phyloP scores from a whole-genome alignment of 2,113 vertebrate genomes.

The Carassius auratus region DNA sequence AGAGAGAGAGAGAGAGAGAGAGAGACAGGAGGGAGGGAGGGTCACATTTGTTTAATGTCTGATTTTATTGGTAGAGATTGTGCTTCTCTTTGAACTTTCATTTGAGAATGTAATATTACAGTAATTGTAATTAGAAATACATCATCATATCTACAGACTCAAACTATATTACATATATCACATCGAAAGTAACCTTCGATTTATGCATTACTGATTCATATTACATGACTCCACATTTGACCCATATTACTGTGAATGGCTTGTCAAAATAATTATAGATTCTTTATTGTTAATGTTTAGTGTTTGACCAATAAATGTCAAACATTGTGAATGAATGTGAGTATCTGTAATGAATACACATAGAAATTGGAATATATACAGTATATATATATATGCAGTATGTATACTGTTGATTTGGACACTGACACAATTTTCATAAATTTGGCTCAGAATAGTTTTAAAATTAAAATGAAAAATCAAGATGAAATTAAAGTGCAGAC shows the following conservation, averaged over 20 bases:
- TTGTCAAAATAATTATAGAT: no score
- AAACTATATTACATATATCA: not conserved
- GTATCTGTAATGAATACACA: not conserved
- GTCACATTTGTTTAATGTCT: slow-evolving; percentile 49
- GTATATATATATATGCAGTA: no score
- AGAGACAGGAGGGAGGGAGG: no score
- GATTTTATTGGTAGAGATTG: slow-evolving; percentile 45
- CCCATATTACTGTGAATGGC: not conserved
- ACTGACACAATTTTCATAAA: no score
- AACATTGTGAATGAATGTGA: not conserved
- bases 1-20: not conserved
- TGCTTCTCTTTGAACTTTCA: slow-evolving; percentile 29
- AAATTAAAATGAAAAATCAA: no score
- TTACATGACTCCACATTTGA: not conserved
- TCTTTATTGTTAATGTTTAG: no score
- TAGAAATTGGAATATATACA: not conserved
- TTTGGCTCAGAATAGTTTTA: no score
- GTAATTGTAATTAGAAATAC: not conserved
- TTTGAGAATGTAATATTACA: not conserved
- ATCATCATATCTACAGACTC: not conserved
- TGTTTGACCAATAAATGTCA: not conserved
- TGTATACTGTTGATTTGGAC: no score
- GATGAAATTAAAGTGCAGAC: no score
- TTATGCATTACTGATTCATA: not conserved
- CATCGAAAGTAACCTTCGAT: not conserved